Evolutionary conservation across 2,888 invertebrate genomes (phyloP).

Genomic region (Sphaerophoria taeniata): DNA sequence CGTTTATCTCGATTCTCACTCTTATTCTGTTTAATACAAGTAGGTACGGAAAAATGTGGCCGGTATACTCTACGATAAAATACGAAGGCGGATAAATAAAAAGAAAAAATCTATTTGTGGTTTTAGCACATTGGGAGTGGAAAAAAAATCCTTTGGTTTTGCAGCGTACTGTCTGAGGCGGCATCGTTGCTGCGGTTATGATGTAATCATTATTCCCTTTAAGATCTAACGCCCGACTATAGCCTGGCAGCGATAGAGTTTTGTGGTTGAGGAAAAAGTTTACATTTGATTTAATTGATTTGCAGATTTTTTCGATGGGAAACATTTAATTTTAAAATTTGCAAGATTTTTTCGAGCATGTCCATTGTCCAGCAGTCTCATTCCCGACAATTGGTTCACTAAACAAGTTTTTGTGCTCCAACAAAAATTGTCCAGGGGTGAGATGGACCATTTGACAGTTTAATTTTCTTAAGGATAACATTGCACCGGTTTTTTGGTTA

Average conservation of each 20-base stretch:
- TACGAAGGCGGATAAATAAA: neutral
- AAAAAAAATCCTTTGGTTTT: slow-evolving; percentile 12
- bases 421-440: too few relatives aligned
- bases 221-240: slow-evolving; percentile 1
- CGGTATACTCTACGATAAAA: neutral
- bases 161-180: slow-evolving; percentile 14
- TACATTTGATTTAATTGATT: neutral
- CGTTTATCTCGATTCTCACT: slow-evolving; percentile 2
- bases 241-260: slow-evolving; percentile 25
- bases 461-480: too few relatives aligned
- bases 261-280: slow-evolving; percentile 26
- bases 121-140: neutral
- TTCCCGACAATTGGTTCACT: too few relatives aligned
- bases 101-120: slow-evolving; percentile 30
- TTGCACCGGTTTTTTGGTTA: too few relatives aligned
- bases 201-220: slow-evolving; percentile 37
- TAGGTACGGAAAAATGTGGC: slow-evolving; percentile 3
- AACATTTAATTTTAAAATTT: neutral
- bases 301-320: neutral
- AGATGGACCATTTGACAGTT: too few relatives aligned
- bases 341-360: neutral
- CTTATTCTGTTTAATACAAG: neutral
- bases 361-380: too few relatives aligned
- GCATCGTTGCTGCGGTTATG: slow-evolving; percentile 21
- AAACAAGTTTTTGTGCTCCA: too few relatives aligned